Evolutionary conservation across 2,888 invertebrate genomes (phyloP).

Genomic region (Hirtodrosophila duncani): DNA sequence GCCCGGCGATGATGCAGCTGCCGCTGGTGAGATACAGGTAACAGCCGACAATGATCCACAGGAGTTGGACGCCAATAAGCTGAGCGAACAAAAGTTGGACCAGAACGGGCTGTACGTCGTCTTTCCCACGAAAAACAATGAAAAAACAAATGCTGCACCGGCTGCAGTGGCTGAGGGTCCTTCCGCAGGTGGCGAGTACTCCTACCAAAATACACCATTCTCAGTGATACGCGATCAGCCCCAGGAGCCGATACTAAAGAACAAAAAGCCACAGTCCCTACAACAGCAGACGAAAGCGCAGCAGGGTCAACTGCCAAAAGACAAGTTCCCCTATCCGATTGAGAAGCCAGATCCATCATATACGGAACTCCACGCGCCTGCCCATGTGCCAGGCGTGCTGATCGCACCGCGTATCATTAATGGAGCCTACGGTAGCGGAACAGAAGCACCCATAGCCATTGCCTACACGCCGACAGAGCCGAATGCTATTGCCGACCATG

Average conservation of each 20-base stretch:
- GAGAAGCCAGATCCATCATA: constrained; percentile 81
- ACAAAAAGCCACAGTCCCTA: constrained; percentile 74
- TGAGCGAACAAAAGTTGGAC: constrained; percentile 22
- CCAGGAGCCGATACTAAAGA: constrained; percentile 79
- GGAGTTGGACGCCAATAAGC: constrained; percentile 17
- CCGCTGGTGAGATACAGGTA: constrained; percentile 68
- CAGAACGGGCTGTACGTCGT: constrained; percentile 66
- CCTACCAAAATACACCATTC: constrained; percentile 78
- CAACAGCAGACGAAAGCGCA: constrained; percentile 66
- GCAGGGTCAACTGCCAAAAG: constrained; percentile 77
- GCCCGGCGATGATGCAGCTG: constrained; percentile 71
- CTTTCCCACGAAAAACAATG: constrained; percentile 54
- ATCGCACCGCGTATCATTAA: constrained; percentile 79
- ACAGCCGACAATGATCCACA: constrained; percentile 52
- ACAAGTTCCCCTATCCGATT: constrained; percentile 83
- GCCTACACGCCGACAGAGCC: constrained; percentile 83
- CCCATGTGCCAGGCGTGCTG: constrained; percentile 74
- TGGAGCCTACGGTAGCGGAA: constrained; percentile 75
- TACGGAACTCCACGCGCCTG: constrained; percentile 61
- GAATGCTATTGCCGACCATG: too few species aligned
- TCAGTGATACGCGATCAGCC: constrained; percentile 78
- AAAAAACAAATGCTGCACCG: constrained; percentile 8
- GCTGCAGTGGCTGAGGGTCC: constrained; percentile 48
- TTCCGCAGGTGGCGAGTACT: constrained; percentile 74
- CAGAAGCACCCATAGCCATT: constrained; percentile 83